Percentiles rank a stretch among this genome's conserved stretches.
These are phyloP conservation scores for Platyscapa corneri DNA, from an alignment of 1,140 invertebrate genomes.

Conservation along the genomic window DNA sequence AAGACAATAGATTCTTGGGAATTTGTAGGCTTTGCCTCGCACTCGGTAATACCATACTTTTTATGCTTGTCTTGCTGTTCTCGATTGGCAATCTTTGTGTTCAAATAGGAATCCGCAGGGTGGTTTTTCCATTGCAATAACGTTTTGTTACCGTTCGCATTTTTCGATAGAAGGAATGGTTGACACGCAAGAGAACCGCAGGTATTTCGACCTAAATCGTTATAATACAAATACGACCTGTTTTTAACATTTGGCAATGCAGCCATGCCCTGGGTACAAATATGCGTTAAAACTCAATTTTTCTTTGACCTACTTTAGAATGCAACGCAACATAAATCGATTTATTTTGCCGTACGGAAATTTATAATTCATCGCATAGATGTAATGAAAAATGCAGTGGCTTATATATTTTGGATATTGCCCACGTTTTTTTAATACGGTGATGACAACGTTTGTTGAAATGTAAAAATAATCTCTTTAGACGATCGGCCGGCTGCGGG, in stretches of 20 bases:
- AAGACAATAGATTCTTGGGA: neutral
- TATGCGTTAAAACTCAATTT: conserved; percentile 40
- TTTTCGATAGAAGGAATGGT: neutral
- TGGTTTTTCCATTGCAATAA: conserved; percentile 1
- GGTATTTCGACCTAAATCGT: conserved; percentile 32
- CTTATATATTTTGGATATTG: conserved; percentile 33
- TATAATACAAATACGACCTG: conserved; percentile 10
- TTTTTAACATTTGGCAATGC: conserved; percentile 31
- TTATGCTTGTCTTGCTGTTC: neutral
- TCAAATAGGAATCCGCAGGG: neutral
- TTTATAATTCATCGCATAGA: conserved; percentile 46
- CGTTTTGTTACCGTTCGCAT: neutral
- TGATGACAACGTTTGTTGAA: neutral
- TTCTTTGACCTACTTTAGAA: conserved; percentile 45
- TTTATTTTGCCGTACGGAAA: conserved; percentile 36
- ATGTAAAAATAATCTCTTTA: neutral
- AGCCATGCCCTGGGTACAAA: conserved; percentile 6
- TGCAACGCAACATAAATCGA: conserved; percentile 14
- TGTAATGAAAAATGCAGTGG: conserved; percentile 25
- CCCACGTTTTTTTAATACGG: neutral
- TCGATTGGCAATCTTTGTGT: neutral
- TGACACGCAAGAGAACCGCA: neutral
- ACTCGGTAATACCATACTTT: neutral
- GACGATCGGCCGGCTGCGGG: neutral
- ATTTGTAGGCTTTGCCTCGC: neutral